Base-by-base conservation (phyloP, 2,888 invertebrate genomes). In the Pollenia angustigena region DNA sequence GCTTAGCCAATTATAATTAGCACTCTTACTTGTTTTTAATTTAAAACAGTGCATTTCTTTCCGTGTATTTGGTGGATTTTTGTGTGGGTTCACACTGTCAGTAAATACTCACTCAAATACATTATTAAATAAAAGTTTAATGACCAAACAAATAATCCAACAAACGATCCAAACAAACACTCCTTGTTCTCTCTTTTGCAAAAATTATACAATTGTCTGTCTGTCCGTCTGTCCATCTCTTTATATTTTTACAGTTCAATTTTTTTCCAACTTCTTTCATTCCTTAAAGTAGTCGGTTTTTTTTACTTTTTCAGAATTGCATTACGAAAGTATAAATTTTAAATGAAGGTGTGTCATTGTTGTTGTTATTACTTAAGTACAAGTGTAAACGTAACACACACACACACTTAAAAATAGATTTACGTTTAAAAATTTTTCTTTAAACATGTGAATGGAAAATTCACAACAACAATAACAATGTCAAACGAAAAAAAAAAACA, bases 341-440 rank as follows among this genome's bases (percentile, higher is more conserved):
- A 74, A 83, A 76, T 46, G 66, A 81, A 78, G 85, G 85, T 81
- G 85, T 85, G 85, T 72, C 72, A 81, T 18, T 68, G 78, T 44
- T 54, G 42, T 58, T 58, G 56, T 68, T 54, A 18, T 58, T 58
- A 32, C 58, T 52, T 23, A 58, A 56, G 11, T 74, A 50, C 58
- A 79, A 69, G 58, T 79, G 79, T 52, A 60, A 42, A 23, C 60
- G 18, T 11, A 18, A 52, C 69, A 60, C 23, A 62, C 52, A 62
- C 52, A 52, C 66, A 72, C 10, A 58, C 42, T 10, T 14, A 60
- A 23, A 58, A 18, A 68, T 76, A 44, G 16, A 40, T 71, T 71
- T 52, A 46, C 1, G n/a, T 69, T 56, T 52, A 32, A 11, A 78
- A 81, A 60, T n/a, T 81, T 74, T 78, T 72, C 66, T 68, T n/a